Evolutionary conservation across 2,888 invertebrate species (phyloP), one percentile per base, ranked within the genome.

Genomic region (Chaitophorus viminalis): DNA sequence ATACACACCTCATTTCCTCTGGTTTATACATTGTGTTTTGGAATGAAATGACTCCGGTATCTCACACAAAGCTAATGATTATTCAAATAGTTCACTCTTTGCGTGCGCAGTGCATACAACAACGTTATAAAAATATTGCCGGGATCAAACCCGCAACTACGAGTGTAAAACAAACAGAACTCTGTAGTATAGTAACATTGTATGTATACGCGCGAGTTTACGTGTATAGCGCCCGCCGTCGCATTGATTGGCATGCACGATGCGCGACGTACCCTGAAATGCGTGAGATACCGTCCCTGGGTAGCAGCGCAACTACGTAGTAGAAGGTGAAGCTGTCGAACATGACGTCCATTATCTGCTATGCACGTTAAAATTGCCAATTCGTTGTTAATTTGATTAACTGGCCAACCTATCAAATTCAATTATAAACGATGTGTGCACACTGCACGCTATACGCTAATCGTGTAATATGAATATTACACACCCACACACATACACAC

Each of bases 321-420:
- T 11, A 21, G 29, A 70, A 33, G 21, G n/a, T 33, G n/a, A 29
- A 68, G 18, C 52, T 14, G 83, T 74, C 36, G 36, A 31, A 54
- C 54, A 54, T 21, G 60, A 83, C 74, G 74, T 60, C 36, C 21
- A n/a, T 60, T 74, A 60, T 60, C 60, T 60, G 29, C 11, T 29
- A 1, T 39, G 29, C 60, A 29, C 75, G 75, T 83, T 83, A 60
- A 75, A 84, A 84, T 75, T 31, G 8, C 60, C 75, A 76, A 84
- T 84, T 65, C 39, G 39, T 21, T 18, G 65, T 60, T 84, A 75
- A 84, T 84, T 84, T 21, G 65, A 84, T 84, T 65, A n/a, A 68
- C 25, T 4, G 84, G 68, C 83, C 65, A 25, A 68, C 46, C 46
- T 31, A 76, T 76, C 84, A 84, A 65, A 84, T 46, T 75, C 46